phyloP scores from a whole-genome alignment of 2,888 invertebrate genomes.

The Incurvaria masculella region DNA sequence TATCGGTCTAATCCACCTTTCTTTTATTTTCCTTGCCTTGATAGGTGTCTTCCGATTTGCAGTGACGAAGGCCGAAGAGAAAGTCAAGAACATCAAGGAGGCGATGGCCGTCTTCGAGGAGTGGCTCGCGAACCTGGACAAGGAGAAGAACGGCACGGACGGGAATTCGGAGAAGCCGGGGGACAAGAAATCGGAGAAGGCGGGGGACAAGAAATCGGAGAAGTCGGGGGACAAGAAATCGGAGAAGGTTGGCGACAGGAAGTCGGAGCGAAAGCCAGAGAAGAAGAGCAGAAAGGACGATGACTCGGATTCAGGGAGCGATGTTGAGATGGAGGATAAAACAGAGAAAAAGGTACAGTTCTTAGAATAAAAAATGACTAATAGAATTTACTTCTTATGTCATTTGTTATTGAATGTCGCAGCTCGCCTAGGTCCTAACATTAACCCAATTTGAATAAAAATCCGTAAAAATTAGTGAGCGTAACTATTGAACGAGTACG shows the following conservation, averaged over 20 bases:
- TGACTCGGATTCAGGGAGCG: conserved; percentile 33
- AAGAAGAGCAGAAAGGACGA: conserved; percentile 25
- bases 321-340: conserved; percentile 42
- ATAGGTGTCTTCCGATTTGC: conserved; percentile 18
- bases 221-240: conserved; percentile 23
- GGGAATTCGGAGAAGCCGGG: conserved; percentile 25
- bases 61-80: conserved; percentile 70
- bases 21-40: neutral
- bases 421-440: too few species aligned
- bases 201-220: conserved; percentile 19
- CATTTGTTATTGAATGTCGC: too few species aligned
- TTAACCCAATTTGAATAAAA: too few species aligned
- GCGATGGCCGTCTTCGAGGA: conserved; percentile 66
- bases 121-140: conserved; percentile 58
- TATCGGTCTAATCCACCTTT: too few species aligned
- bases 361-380: too few species aligned
- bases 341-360: conserved; percentile 28
- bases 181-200: conserved; percentile 21
- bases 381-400: too few species aligned
- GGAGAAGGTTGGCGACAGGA: conserved; percentile 21
- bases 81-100: conserved; percentile 64
- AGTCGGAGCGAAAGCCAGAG: conserved; percentile 21
- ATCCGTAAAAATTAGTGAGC: too few species aligned
- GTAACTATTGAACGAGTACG: too few species aligned
- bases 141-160: conserved; percentile 31